Conservation (phyloP, 1,140 invertebrate species). For the Eciton burchellii region DNA sequence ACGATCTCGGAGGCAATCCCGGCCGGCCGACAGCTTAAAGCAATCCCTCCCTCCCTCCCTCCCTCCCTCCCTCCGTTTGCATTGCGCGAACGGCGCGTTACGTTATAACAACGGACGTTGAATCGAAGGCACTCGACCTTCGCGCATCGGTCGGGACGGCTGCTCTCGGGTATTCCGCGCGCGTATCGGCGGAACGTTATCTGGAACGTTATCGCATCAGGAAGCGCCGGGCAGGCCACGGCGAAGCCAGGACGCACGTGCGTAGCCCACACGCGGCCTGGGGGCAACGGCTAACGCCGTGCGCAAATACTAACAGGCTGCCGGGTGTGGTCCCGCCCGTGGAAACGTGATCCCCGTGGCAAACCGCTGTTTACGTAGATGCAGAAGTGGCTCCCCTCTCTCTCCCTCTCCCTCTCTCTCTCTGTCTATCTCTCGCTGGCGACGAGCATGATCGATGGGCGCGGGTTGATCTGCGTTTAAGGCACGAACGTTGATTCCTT, state of each 20-base stretch:
- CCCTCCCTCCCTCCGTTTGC: neutral
- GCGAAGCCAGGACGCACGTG: conserved; percentile 66
- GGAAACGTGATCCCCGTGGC: conserved; percentile 79
- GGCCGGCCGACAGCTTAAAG: too few relatives aligned
- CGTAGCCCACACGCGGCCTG: conserved; percentile 66
- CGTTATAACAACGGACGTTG: neutral
- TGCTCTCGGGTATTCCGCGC: conserved; percentile 33
- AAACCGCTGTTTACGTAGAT: conserved; percentile 77
- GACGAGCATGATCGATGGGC: conserved; percentile 64
- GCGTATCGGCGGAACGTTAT: conserved; percentile 64
- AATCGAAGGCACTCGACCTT: neutral
- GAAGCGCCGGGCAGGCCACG: conserved; percentile 37
- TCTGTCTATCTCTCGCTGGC: too few relatives aligned
- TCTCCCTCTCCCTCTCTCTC: neutral
- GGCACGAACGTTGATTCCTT: conserved; percentile 54
- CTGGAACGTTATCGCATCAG: conserved; percentile 66
- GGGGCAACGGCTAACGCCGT: conserved; percentile 55
- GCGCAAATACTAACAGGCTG: conserved; percentile 74
- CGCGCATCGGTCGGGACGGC: neutral
- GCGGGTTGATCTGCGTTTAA: conserved; percentile 67
- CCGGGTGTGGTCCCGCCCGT: conserved; percentile 69
- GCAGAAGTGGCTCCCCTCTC: conserved; percentile 58
- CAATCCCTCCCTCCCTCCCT: too few relatives aligned
- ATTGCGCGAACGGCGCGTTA: neutral
- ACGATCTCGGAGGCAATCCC: too few relatives aligned